A percentile compares a stretch with the other conserved stretches of the same genome.
Evolutionary conservation across 1,140 invertebrate genomes (phyloP).

Genomic region (Bombus pascuorum): DNA sequence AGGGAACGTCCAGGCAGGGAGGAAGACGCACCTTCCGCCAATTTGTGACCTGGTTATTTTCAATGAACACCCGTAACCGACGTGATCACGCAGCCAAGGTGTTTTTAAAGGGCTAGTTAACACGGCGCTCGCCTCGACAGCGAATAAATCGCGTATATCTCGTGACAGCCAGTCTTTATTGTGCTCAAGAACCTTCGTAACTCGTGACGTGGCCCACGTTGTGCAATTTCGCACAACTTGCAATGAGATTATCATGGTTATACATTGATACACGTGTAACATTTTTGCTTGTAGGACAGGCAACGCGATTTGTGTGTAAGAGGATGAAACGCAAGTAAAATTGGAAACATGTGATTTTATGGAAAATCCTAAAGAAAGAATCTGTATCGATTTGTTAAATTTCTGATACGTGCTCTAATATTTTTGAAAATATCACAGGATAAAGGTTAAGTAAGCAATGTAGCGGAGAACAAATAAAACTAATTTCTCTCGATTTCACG

Average conservation of each 20-base stretch:
- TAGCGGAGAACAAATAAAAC: background rate
- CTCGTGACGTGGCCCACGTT: slow-evolving; percentile 22
- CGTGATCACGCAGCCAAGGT: slow-evolving; percentile 67
- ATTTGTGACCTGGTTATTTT: slow-evolving; percentile 75
- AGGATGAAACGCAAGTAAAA: background rate
- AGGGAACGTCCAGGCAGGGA: background rate
- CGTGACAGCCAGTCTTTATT: slow-evolving; percentile 53
- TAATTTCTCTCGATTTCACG: background rate
- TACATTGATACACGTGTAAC: no score
- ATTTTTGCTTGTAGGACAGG: background rate
- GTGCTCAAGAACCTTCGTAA: background rate
- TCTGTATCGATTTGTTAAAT: background rate
- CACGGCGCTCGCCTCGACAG: slow-evolving; percentile 49
- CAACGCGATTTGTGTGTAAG: background rate
- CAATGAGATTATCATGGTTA: background rate
- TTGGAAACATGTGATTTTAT: background rate
- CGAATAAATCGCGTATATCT: slow-evolving; percentile 32
- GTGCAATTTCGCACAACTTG: slow-evolving; percentile 3
- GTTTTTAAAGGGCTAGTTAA: slow-evolving; percentile 72
- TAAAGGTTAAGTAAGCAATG: no score
- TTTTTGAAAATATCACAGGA: background rate
- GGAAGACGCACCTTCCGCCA: slow-evolving; percentile 48
- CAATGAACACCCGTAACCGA: slow-evolving; percentile 68
- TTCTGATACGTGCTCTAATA: background rate
- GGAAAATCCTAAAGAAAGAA: background rate